Evolutionary conservation across 2,113 vertebrate genomes (phyloP), one percentile per base, ranked within the genome.

Genomic region (Caranx melampygus): DNA sequence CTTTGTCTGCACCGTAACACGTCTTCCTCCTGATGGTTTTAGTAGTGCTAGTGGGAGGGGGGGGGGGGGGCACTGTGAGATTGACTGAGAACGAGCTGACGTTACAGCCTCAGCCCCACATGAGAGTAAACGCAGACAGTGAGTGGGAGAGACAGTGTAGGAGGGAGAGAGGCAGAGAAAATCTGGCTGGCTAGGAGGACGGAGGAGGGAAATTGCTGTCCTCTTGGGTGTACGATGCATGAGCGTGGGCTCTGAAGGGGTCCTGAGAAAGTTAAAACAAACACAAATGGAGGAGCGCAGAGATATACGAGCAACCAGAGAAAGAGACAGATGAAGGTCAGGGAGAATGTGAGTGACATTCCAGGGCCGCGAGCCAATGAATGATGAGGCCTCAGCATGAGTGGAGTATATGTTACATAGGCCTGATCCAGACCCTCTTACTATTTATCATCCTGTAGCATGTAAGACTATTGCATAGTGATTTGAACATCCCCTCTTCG

Each of bases 201-300:
- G 51, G 64, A 54, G 70, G 79, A 64, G 81, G 81, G 80, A 74
- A 72, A 79, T 74, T 65, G 75, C 82, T 66, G 75, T 90, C 87
- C 89, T 93, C 90, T 64, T 73, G 88, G 90, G 89, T 87, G 72
- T 37, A 66, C 77, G 78, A 88, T 84, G 78, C 88, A 64, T 79
- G 64, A 85, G 80, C 63, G n/a, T 86, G 79, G 84, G 86, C 66
- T 73, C 84, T 47, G 67, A 69, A 81, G 83, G 80, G 89, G 90
- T 91, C 91, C 84, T 91, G 91, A 93, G 91, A 93, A 94, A 91
- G 91, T 92, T 92, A 91, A 93, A 92, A 86, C 91, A 94, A 92
- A 92, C 92, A 92, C 57, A 78, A 90, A 78, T 2, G 57, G 82
- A 87, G 81, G 80, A 85, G 78, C 35, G 9, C 33, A 20, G 73